phyloP scores from a whole-genome alignment of 2,888 invertebrate species.

The Agrochola litura region DNA sequence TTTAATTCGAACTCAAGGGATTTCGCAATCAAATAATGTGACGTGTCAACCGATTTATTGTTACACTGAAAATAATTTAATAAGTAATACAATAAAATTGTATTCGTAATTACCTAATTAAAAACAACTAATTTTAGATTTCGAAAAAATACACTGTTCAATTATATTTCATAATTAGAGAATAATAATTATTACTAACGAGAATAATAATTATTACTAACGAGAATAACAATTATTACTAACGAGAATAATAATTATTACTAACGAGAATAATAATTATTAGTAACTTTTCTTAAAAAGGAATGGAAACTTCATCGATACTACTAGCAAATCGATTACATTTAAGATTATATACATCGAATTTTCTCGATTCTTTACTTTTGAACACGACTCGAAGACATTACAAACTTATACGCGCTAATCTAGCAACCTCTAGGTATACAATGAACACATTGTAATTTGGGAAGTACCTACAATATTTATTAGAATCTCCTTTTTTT shows the following conservation, averaged over 20 bases:
- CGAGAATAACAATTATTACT: no score
- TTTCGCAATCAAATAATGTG: constrained; percentile 67
- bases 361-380: constrained; percentile 72
- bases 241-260: constrained; percentile 39
- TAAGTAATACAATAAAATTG: constrained; percentile 65
- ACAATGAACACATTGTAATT: constrained; percentile 87
- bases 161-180: constrained; percentile 51
- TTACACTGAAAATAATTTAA: constrained; percentile 79
- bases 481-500: constrained; percentile 59
- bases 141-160: constrained; percentile 59
- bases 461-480: constrained; percentile 72
- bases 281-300: constrained; percentile 55
- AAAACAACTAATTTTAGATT: constrained; percentile 52
- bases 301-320: constrained; percentile 67
- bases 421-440: constrained; percentile 85
- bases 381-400: constrained; percentile 81
- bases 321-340: constrained; percentile 69
- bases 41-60: constrained; percentile 75
- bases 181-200: no score
- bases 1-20: constrained; percentile 49
- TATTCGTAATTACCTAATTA: constrained; percentile 52
- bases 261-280: constrained; percentile 39
- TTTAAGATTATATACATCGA: constrained; percentile 74
- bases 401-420: constrained; percentile 76
- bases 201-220: constrained; percentile 31